These are phyloP conservation scores for Atta cephalotes DNA, from an alignment of 1,140 invertebrate genomes.

Conservation along the genomic window DNA sequence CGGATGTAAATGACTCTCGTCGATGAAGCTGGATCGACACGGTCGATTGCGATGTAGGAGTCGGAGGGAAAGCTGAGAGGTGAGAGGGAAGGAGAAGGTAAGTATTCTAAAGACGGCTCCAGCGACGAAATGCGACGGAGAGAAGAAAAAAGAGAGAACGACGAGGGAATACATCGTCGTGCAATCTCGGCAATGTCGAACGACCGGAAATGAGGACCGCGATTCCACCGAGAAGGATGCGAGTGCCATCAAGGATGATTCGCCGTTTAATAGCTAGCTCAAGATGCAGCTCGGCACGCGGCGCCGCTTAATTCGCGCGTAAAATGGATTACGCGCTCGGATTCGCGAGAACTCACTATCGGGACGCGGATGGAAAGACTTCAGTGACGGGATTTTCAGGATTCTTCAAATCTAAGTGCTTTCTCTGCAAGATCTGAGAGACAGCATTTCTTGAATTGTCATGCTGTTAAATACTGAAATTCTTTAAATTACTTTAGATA, in stretches of 20 bases:
- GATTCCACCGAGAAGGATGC: slow-evolving; percentile 39
- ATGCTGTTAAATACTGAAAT: slow-evolving; percentile 28
- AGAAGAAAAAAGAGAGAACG: neutral
- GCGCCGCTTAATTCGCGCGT: slow-evolving; percentile 56
- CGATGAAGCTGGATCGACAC: slow-evolving; percentile 20
- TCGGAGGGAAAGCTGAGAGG: neutral
- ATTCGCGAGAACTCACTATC: slow-evolving; percentile 36
- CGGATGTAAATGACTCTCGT: slow-evolving; percentile 62
- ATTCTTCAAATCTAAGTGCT: slow-evolving; percentile 34
- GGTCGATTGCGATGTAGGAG: slow-evolving; percentile 24
- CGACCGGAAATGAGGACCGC: slow-evolving; percentile 56
- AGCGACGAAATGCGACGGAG: neutral
- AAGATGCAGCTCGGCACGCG: slow-evolving; percentile 33
- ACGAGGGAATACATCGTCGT: slow-evolving; percentile 62
- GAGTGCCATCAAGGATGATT: slow-evolving; percentile 28
- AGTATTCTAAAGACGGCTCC: slow-evolving; percentile 18
- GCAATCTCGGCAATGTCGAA: slow-evolving; percentile 64
- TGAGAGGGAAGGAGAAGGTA: neutral
- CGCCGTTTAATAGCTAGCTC: slow-evolving; percentile 47
- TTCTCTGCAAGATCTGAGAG: neutral
- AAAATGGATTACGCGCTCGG: slow-evolving; percentile 59
- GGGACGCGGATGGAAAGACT: neutral
- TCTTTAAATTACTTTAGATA: slow-evolving; percentile 32
- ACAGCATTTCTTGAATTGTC: slow-evolving; percentile 33
- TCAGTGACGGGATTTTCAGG: slow-evolving; percentile 27